A percentile compares a stretch with the other conserved stretches of the same genome.
Evolutionary conservation across 2,797 vertebrate genomes (phyloP).

Genomic region (Acanthiza pusilla): DNA sequence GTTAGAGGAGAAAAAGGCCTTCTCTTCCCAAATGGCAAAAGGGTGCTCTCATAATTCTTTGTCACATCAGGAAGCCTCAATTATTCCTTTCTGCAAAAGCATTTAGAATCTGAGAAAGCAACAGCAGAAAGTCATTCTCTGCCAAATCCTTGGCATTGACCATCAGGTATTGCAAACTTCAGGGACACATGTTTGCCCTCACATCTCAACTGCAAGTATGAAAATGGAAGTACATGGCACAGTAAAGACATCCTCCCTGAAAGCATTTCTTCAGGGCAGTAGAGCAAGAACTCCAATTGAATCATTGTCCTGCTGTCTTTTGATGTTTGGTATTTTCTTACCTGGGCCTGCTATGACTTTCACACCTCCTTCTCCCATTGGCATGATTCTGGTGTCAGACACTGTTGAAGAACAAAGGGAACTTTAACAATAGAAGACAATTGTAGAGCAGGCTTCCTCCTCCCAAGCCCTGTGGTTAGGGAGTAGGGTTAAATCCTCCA

Average conservation of each 20-base stretch:
- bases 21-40: background rate
- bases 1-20: background rate
- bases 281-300: background rate
- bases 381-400: conserved; percentile 71
- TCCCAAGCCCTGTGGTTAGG: background rate
- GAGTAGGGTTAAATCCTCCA: background rate
- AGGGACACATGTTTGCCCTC: background rate
- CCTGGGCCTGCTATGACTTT: conserved; percentile 73
- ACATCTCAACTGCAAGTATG: background rate
- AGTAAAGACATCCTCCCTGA: background rate
- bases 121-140: background rate
- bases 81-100: background rate
- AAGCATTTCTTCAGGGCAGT: background rate
- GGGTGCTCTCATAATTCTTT: background rate
- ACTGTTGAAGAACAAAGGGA: conserved; percentile 63
- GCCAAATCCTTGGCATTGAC: background rate
- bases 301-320: background rate
- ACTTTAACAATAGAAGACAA: background rate
- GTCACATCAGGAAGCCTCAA: background rate
- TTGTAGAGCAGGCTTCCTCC: background rate
- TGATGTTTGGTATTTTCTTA: conserved; percentile 13
- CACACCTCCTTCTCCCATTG: conserved; percentile 68
- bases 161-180: background rate
- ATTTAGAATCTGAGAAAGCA: background rate
- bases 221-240: background rate